Evolutionary conservation across 2,797 vertebrate species (phyloP), one percentile per base, ranked within the genome.

Genomic region (Anomalospiza imberbis): DNA sequence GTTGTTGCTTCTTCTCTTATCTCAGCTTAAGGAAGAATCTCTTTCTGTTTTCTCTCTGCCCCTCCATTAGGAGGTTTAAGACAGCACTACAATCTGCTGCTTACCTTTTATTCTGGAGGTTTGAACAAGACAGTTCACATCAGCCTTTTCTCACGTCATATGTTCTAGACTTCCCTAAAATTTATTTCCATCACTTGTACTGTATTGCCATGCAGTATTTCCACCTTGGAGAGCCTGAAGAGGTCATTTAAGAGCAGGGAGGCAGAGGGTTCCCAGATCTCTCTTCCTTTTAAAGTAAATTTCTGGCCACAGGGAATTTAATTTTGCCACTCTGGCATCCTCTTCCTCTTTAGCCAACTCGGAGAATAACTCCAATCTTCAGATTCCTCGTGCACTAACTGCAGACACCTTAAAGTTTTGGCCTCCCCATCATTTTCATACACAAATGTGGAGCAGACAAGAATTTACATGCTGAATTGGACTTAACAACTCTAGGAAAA

Each of bases 161-260:
- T 25, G 7, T 45, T 60, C 17, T 24, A 65, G 36, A 29, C 29
- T 34, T 72, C 60, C 31, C 50, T 68, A 79, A 47, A n/a, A 48
- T 12, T 24, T 13, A n/a, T 48, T 68, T 76, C 32, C 42, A 8
- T 72, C 19, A 29, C 25, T 42, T 83, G 21, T 2, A 10, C 32
- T 34, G 3, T 26, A 76, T 14, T 0, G 0, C 15, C 16, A n/a
- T 36, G 17, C 6, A 40, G 1, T 36, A 65, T 42, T 85, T 75
- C 50, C 18, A 78, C 11, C 22, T 67, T 20, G 5, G 38, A 50
- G 57, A 89, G 12, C 31, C 54, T 48, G 26, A 78, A 63, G 18
- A 34, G 6, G 6, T 67, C 26, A 80, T 21, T 62, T 34, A 77
- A 34, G 10, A 87, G 42, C 29, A 72, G 85, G 26, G 22, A 89